phyloP scores from a whole-genome alignment of 1,140 invertebrate species.

The Drosophila melanica region DNA sequence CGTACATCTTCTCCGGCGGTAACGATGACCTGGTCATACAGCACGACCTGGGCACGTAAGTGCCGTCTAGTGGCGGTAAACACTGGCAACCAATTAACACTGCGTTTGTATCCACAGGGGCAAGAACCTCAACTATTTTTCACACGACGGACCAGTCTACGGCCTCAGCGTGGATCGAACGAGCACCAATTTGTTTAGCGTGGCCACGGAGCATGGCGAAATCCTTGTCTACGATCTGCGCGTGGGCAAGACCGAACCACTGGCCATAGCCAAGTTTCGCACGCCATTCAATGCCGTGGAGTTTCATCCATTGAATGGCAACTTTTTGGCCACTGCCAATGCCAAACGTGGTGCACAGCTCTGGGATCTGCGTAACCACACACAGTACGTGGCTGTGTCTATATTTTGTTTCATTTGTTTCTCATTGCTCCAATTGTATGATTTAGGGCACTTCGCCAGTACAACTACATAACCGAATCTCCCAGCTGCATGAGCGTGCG shows the following conservation, averaged over 20 bases:
- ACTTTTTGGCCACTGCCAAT: slow-evolving; percentile 94
- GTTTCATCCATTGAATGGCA: slow-evolving; percentile 93
- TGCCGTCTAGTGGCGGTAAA: not conserved
- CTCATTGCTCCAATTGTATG: not conserved
- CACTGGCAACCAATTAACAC: too few relatives aligned
- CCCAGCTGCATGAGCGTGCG: slow-evolving; percentile 96
- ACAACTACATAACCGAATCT: slow-evolving; percentile 88
- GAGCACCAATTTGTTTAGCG: slow-evolving; percentile 92
- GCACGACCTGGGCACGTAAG: slow-evolving; percentile 92
- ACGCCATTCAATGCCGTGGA: slow-evolving; percentile 95
- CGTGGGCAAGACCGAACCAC: slow-evolving; percentile 85
- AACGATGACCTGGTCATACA: slow-evolving; percentile 97
- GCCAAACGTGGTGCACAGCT: slow-evolving; percentile 93
- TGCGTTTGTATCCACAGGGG: slow-evolving; percentile 85
- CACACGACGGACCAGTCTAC: slow-evolving; percentile 95
- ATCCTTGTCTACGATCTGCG: slow-evolving; percentile 91
- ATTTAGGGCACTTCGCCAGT: slow-evolving; percentile 88
- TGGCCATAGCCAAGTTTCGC: slow-evolving; percentile 86
- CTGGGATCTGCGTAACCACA: slow-evolving; percentile 94
- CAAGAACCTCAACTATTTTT: slow-evolving; percentile 90
- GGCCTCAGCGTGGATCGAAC: slow-evolving; percentile 93
- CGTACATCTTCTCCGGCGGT: slow-evolving; percentile 95
- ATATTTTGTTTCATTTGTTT: too few relatives aligned
- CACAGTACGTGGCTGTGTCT: slow-evolving; percentile 86
- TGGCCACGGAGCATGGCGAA: slow-evolving; percentile 95